These are phyloP conservation scores for Rhaphigaster nebulosa DNA, from an alignment of 2,888 invertebrate species.

Conservation along the genomic window DNA sequence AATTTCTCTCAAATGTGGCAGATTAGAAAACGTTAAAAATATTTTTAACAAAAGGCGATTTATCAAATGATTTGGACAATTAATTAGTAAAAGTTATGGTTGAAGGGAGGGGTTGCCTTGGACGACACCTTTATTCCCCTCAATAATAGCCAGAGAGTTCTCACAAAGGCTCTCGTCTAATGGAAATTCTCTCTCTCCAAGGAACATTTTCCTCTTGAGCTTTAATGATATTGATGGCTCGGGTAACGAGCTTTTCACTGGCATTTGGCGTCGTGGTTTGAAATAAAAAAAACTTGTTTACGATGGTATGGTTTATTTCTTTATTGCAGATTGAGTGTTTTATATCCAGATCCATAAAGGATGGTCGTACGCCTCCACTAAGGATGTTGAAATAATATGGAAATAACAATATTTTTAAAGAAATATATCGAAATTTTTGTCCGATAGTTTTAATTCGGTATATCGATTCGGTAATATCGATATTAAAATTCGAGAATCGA, in stretches of 20 bases:
- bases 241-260: neutral
- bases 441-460: too few species aligned
- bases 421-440: too few species aligned
- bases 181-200: neutral
- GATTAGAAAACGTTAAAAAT: too few species aligned
- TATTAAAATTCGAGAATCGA: too few species aligned
- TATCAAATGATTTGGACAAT: neutral
- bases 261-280: neutral
- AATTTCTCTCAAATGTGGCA: too few species aligned
- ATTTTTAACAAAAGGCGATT: neutral
- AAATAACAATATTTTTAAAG: too few species aligned
- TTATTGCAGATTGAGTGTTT: neutral
- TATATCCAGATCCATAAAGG: neutral
- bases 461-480: too few species aligned
- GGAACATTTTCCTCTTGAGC: neutral
- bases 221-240: constrained; percentile 8
- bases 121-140: neutral
- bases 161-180: neutral
- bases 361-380: too few species aligned
- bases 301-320: neutral
- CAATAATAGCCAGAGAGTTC: neutral
- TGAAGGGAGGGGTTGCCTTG: neutral
- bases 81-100: neutral
- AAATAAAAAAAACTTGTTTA: neutral
- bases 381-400: too few species aligned